Conservation (phyloP, 2,888 invertebrate genomes). For the Athalia rosae region DNA sequence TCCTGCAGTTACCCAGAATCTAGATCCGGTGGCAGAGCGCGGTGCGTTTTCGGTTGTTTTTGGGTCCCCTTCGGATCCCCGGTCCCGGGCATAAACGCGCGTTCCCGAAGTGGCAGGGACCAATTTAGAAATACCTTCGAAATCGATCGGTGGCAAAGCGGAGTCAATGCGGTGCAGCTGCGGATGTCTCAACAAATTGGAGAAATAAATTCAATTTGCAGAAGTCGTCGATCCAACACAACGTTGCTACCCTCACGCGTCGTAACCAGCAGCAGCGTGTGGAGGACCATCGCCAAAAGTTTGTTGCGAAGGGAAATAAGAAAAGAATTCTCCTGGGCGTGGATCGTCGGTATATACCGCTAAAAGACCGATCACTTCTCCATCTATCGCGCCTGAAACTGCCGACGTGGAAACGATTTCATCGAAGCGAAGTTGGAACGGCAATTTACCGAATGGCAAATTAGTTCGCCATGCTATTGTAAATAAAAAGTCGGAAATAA, state of each 20-base stretch:
- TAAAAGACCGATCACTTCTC: conserved; percentile 44
- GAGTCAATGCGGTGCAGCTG: conserved; percentile 37
- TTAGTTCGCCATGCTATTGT: conserved; percentile 15
- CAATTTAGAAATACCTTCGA: conserved; percentile 67
- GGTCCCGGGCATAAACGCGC: background rate
- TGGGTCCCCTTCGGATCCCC: conserved; percentile 1
- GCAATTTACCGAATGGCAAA: conserved; percentile 42
- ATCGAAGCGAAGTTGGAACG: background rate
- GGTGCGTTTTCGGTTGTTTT: conserved; percentile 46
- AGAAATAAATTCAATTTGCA: conserved; percentile 58
- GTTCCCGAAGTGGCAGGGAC: conserved; percentile 51
- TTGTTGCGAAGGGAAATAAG: background rate
- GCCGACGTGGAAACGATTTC: conserved; percentile 34
- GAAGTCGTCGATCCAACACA: conserved; percentile 5
- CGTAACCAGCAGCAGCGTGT: background rate
- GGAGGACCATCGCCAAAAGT: background rate
- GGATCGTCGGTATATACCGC: background rate
- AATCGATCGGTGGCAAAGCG: conserved; percentile 56
- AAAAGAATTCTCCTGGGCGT: conserved; percentile 1
- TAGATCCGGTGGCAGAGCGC: conserved; percentile 61
- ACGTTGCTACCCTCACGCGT: background rate
- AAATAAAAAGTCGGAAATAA: background rate
- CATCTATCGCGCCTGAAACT: conserved; percentile 18
- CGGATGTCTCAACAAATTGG: conserved; percentile 64
- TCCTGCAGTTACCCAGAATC: conserved; percentile 52